Evolutionary conservation across 1,140 invertebrate species (phyloP).

Genomic region (Anastrepha obliqua): DNA sequence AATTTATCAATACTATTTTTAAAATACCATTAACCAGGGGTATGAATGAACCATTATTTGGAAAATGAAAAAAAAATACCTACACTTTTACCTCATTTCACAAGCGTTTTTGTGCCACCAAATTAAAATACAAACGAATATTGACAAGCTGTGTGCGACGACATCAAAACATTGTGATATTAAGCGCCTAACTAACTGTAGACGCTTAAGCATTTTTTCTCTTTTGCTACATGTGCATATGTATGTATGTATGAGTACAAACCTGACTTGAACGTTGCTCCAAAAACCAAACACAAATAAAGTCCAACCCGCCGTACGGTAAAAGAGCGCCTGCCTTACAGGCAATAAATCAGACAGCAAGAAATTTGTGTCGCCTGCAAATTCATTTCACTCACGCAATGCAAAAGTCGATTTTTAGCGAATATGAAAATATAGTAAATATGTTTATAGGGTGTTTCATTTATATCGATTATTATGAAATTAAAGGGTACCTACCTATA

Average conservation of each 20-base stretch:
- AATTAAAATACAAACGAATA: background rate
- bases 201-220: background rate
- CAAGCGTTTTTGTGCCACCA: background rate
- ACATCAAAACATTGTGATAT: background rate
- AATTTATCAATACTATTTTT: too few species aligned
- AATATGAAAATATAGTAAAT: background rate
- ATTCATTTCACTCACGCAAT: constrained; percentile 44
- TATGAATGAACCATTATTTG: too few species aligned
- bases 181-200: background rate
- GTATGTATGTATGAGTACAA: background rate
- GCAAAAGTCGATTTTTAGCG: background rate
- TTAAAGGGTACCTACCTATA: too few species aligned
- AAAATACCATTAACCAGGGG: too few species aligned
- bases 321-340: background rate
- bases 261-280: background rate
- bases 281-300: background rate
- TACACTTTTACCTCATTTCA: background rate
- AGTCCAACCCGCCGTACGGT: background rate
- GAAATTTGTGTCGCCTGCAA: constrained; percentile 41
- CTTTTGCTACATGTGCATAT: background rate
- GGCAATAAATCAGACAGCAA: constrained; percentile 24
- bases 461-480: too few species aligned
- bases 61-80: too few species aligned
- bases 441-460: too few species aligned
- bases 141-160: background rate